Evolutionary conservation across 2,888 invertebrate species (phyloP).

Genomic region (Pandemis cinnamomeana): DNA sequence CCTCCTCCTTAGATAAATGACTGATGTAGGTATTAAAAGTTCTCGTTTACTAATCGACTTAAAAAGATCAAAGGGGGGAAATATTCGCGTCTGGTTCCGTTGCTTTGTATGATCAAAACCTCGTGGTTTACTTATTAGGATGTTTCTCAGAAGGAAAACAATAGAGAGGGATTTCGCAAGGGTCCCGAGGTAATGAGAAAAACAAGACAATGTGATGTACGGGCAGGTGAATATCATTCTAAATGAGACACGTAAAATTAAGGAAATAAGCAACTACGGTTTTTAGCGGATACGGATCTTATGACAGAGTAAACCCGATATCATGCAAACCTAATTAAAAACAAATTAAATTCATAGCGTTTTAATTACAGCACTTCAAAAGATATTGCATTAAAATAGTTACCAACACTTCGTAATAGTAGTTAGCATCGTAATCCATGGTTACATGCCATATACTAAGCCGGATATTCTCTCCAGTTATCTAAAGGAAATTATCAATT

Average conservation of each 20-base stretch:
- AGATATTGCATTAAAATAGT: not conserved
- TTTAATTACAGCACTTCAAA: not conserved
- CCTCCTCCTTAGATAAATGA: slow-evolving; percentile 23
- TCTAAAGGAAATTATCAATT: not conserved
- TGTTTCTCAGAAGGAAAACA: slow-evolving; percentile 17
- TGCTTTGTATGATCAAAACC: slow-evolving; percentile 11
- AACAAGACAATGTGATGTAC: slow-evolving; percentile 19
- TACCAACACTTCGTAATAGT: not conserved
- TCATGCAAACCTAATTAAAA: not conserved
- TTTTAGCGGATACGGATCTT: no score
- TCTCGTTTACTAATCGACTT: slow-evolving; percentile 16
- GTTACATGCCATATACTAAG: not conserved
- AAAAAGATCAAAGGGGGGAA: slow-evolving; percentile 21
- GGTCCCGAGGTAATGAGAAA: not conserved
- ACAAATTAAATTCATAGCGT: not conserved
- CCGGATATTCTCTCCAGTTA: not conserved
- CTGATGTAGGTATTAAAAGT: slow-evolving; percentile 13
- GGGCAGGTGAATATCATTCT: slow-evolving; percentile 10
- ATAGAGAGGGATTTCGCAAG: slow-evolving; percentile 25
- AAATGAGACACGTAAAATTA: not conserved
- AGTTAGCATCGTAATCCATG: not conserved
- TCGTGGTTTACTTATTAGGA: slow-evolving; percentile 16
- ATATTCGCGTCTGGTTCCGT: slow-evolving; percentile 25
- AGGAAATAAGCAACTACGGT: not conserved
- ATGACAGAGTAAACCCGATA: not conserved